These are phyloP conservation scores for Pseudochromis fuscus DNA, from an alignment of 2,797 vertebrate genomes.

Conservation along the genomic window DNA sequence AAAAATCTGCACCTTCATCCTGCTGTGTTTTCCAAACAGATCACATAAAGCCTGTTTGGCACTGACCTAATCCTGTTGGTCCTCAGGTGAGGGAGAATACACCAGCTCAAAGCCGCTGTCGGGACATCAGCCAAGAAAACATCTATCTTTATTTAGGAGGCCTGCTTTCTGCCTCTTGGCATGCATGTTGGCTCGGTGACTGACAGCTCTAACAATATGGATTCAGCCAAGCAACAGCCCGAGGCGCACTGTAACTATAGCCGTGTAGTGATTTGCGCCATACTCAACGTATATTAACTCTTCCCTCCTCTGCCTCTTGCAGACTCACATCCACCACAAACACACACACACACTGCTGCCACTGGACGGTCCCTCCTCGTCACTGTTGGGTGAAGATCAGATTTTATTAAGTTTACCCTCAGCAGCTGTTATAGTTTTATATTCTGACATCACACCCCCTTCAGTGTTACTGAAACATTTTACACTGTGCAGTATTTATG, in stretches of 20 bases:
- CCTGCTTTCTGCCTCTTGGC: slow-evolving; percentile 67
- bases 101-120: slow-evolving; percentile 58
- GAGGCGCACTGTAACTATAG: slow-evolving; percentile 71
- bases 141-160: slow-evolving; percentile 74
- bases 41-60: slow-evolving; percentile 43
- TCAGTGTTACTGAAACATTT: too few species aligned
- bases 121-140: slow-evolving; percentile 76
- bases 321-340: slow-evolving; percentile 13
- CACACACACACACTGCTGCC: too few species aligned
- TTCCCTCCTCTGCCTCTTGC: slow-evolving; percentile 27
- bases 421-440: slow-evolving; percentile 11
- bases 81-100: slow-evolving; percentile 74
- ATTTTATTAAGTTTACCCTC: neutral
- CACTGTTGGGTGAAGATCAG: neutral
- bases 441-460: slow-evolving; percentile 1
- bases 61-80: slow-evolving; percentile 58
- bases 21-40: slow-evolving; percentile 20
- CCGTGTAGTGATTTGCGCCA: slow-evolving; percentile 54
- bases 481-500: neutral
- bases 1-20: slow-evolving; percentile 9
- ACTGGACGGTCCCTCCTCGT: too few species aligned
- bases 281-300: slow-evolving; percentile 45
- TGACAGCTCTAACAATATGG: slow-evolving; percentile 78
- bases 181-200: slow-evolving; percentile 58
- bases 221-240: slow-evolving; percentile 69